Conservation (phyloP, 2,113 vertebrate genomes). For the Romanogobio albipinnatus region DNA sequence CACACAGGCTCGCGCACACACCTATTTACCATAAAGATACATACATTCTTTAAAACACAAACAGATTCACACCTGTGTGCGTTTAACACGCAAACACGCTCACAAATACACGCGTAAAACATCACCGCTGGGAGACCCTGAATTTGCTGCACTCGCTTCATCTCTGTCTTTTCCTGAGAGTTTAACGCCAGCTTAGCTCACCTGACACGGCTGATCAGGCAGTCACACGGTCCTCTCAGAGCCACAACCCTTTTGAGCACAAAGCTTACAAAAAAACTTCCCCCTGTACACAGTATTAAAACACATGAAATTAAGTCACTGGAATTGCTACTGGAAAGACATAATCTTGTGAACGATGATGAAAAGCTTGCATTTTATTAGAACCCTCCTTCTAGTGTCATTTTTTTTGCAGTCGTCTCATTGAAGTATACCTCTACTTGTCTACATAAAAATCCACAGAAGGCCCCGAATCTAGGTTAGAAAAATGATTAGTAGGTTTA, state of each 20-base stretch:
- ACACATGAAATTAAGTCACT: constrained; percentile 56
- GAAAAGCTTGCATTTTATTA: constrained; percentile 54
- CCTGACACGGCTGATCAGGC: constrained; percentile 53
- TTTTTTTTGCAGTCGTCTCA: constrained; percentile 68
- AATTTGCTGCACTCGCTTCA: constrained; percentile 66
- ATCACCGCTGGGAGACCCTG: constrained; percentile 72
- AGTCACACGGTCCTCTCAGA: constrained; percentile 59
- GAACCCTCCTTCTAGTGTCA: constrained; percentile 61
- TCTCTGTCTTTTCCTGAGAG: constrained; percentile 73
- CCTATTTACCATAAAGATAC: constrained; percentile 14
- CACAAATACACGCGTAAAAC: constrained; percentile 45
- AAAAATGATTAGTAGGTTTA: constrained; percentile 42
- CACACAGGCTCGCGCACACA: constrained; percentile 43
- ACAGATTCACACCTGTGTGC: constrained; percentile 19
- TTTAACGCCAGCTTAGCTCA: constrained; percentile 57
- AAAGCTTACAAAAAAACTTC: constrained; percentile 44
- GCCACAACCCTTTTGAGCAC: constrained; percentile 43
- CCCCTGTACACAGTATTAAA: constrained; percentile 41
- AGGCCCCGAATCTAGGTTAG: constrained; percentile 48
- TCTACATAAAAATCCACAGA: constrained; percentile 56
- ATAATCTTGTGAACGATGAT: constrained; percentile 47
- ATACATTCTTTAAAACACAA: constrained; percentile 44
- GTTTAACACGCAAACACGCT: constrained; percentile 13
- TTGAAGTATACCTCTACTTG: constrained; percentile 38
- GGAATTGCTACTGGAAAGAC: constrained; percentile 70